phyloP scores from a whole-genome alignment of 2,888 invertebrate genomes.

The Anagyrus pseudococci region DNA sequence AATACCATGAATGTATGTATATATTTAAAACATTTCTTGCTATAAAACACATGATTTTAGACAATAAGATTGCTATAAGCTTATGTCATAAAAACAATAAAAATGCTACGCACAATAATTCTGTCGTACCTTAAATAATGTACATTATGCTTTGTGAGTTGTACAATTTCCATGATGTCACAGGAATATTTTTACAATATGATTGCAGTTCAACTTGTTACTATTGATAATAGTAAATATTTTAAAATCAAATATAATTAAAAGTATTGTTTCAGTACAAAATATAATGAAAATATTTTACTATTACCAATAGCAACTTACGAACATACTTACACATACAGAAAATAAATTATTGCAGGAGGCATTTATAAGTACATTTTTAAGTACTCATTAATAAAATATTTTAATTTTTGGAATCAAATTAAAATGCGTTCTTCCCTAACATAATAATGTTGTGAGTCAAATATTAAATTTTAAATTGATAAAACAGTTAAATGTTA shows the following conservation, averaged over 20 bases:
- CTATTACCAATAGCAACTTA: conserved; percentile 25
- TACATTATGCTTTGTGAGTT: conserved; percentile 26
- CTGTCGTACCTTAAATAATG: conserved; percentile 19
- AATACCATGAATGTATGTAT: conserved; percentile 19
- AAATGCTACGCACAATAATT: conserved; percentile 24
- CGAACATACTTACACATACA: conserved; percentile 21
- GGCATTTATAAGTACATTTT: conserved; percentile 8
- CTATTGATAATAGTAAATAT: conserved; percentile 25
- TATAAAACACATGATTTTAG: conserved; percentile 26
- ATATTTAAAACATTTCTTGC: conserved; percentile 20
- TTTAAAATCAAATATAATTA: too few species aligned
- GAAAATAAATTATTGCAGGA: conserved; percentile 36
- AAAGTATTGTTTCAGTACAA: too few species aligned
- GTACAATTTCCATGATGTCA: conserved; percentile 23
- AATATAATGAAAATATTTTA: too few species aligned
- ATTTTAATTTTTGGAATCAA: conserved; percentile 10
- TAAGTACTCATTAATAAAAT: conserved; percentile 12
- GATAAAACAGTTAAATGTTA: too few species aligned
- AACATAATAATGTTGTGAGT: too few species aligned
- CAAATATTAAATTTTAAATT: too few species aligned
- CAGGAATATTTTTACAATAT: conserved; percentile 17
- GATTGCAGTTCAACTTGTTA: conserved; percentile 15
- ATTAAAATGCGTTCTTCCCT: too few species aligned
- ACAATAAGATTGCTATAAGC: conserved; percentile 20
- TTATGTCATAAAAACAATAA: conserved; percentile 21